Percentiles rank a stretch among this genome's conserved stretches.
phyloP scores from a whole-genome alignment of 2,888 invertebrate species.

The Papilio demoleus region DNA sequence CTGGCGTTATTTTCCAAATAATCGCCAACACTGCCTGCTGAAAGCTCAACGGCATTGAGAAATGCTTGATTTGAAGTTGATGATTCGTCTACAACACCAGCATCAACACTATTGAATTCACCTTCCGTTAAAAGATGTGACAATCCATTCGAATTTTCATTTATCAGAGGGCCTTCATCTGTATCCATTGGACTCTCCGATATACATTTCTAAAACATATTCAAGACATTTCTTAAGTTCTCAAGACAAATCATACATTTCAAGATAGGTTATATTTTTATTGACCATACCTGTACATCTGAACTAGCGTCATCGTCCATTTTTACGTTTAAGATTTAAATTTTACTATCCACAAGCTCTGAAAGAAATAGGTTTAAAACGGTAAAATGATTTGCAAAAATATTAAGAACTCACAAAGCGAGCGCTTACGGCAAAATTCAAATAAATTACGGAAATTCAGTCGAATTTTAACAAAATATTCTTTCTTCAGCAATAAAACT shows the following conservation, averaged over 20 bases:
- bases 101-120: conserved; percentile 77
- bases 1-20: conserved; percentile 73
- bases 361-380: neutral
- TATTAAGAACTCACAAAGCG: neutral
- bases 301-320: conserved; percentile 73
- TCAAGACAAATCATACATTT: neutral
- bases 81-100: conserved; percentile 72
- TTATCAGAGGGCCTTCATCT: conserved; percentile 75
- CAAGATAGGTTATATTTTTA: conserved; percentile 33
- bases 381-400: neutral
- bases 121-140: conserved; percentile 77
- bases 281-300: conserved; percentile 68
- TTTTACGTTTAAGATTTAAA: conserved; percentile 30
- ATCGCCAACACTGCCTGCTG: conserved; percentile 77
- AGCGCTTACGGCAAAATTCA: conserved; percentile 3
- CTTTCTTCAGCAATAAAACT: neutral
- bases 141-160: conserved; percentile 77
- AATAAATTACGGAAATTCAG: neutral
- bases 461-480: neutral
- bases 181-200: conserved; percentile 75
- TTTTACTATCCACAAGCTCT: neutral
- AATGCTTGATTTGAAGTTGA: conserved; percentile 78
- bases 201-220: conserved; percentile 67
- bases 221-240: neutral
- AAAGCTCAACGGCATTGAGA: conserved; percentile 76